Conservation (phyloP, 1,140 invertebrate genomes). For the Neodiprion virginianus region DNA sequence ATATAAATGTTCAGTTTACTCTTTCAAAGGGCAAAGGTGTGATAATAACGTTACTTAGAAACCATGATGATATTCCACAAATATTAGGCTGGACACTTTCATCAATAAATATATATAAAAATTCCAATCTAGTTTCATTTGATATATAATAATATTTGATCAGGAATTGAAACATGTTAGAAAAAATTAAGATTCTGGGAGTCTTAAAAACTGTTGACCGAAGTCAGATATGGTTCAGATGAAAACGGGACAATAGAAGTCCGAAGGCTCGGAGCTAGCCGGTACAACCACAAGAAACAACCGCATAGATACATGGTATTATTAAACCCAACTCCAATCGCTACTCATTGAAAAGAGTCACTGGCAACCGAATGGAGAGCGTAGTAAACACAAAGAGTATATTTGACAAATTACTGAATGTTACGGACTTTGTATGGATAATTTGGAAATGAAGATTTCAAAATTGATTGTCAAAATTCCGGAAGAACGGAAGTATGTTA, state of each 20-base stretch:
- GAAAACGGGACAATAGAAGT: conserved; percentile 19
- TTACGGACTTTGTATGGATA: too few relatives aligned
- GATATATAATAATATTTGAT: too few relatives aligned
- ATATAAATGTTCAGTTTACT: neutral
- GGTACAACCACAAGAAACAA: conserved; percentile 55
- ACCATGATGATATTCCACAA: neutral
- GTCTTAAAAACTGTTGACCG: neutral
- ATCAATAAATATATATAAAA: neutral
- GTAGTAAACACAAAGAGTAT: conserved; percentile 10
- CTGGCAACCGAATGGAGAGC: conserved; percentile 53
- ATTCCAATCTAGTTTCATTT: neutral
- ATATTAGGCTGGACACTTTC: neutral
- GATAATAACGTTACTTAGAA: neutral
- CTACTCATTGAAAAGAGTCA: conserved; percentile 42
- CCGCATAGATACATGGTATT: conserved; percentile 15
- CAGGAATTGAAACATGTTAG: too few relatives aligned
- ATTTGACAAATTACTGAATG: neutral
- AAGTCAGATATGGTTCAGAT: neutral
- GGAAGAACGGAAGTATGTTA: too few relatives aligned
- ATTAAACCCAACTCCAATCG: conserved; percentile 61
- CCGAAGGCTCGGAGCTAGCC: conserved; percentile 59
- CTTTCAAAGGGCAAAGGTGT: too few relatives aligned
- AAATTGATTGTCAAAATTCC: too few relatives aligned
- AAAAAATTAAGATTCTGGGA: too few relatives aligned
- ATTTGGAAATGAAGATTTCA: too few relatives aligned